A percentile compares a stretch with the other conserved stretches of the same genome.
phyloP scores from a whole-genome alignment of 1,140 invertebrate species.

The Aphis craccivora region DNA sequence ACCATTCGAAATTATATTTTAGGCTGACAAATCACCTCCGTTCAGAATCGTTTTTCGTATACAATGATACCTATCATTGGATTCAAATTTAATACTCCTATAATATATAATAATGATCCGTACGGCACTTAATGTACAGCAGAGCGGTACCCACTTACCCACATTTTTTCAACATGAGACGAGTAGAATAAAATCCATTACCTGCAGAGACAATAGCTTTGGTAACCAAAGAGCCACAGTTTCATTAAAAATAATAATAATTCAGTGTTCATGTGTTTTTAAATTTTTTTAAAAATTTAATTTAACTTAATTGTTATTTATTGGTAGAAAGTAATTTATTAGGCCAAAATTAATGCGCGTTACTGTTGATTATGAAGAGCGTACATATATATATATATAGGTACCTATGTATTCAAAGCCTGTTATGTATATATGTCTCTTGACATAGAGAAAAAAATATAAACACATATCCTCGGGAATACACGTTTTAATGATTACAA shows the following conservation, averaged over 20 bases:
- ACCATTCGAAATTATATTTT: no score
- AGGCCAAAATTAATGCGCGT: constrained; percentile 29
- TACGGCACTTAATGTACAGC: no score
- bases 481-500: constrained; percentile 54
- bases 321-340: constrained; percentile 35
- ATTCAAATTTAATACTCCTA: no score
- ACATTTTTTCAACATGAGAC: no score
- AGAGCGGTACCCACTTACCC: no score
- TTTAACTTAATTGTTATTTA: constrained; percentile 36
- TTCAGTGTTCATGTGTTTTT: not conserved
- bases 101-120: no score
- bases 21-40: no score
- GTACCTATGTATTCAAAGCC: not conserved
- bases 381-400: not conserved
- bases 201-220: not conserved
- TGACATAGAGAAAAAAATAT: not conserved
- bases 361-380: constrained; percentile 9
- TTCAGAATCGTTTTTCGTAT: no score
- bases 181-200: not conserved
- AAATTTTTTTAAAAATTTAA: not conserved
- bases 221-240: not conserved
- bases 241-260: constrained; percentile 38
- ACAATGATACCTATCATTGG: no score
- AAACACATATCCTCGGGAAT: constrained; percentile 12
- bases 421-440: not conserved